These are phyloP conservation scores for Dipodomys stephensi DNA, from an alignment of 2,113 vertebrate species.

Conservation along the genomic window DNA sequence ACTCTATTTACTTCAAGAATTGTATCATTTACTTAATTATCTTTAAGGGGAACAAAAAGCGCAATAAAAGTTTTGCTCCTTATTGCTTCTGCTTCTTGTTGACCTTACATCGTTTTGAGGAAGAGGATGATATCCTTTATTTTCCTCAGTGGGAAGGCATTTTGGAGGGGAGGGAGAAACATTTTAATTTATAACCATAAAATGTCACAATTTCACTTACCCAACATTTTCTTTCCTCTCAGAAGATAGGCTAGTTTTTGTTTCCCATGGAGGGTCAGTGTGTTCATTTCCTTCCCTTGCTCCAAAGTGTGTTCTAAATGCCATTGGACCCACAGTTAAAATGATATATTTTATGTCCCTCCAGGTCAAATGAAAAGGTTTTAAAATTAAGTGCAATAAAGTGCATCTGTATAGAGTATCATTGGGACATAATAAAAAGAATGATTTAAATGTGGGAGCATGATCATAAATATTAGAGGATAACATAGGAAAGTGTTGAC, in stretches of 20 bases:
- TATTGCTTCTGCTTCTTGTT: background rate
- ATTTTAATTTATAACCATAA: conserved; percentile 38
- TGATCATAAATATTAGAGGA: conserved; percentile 65
- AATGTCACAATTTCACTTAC: conserved; percentile 25
- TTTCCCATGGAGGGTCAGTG: background rate
- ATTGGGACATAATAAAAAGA: conserved; percentile 45
- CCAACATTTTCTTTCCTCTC: conserved; percentile 20
- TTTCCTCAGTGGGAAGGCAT: background rate
- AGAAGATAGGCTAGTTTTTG: background rate
- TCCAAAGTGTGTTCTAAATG: conserved; percentile 34
- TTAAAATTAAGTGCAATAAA: conserved; percentile 61
- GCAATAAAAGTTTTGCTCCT: background rate
- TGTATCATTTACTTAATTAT: background rate
- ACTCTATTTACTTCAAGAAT: background rate
- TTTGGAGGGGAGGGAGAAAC: background rate
- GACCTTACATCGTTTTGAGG: background rate
- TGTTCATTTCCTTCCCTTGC: conserved; percentile 56
- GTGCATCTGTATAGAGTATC: background rate
- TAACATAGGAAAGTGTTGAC: conserved; percentile 49
- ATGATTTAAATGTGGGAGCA: conserved; percentile 39
- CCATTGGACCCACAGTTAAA: conserved; percentile 54
- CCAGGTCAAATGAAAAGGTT: conserved; percentile 31
- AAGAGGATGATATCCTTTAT: background rate
- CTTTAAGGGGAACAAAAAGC: background rate
- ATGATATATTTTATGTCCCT: conserved; percentile 45